Conservation (phyloP, 2,113 vertebrate species). For the Conger conger region DNA sequence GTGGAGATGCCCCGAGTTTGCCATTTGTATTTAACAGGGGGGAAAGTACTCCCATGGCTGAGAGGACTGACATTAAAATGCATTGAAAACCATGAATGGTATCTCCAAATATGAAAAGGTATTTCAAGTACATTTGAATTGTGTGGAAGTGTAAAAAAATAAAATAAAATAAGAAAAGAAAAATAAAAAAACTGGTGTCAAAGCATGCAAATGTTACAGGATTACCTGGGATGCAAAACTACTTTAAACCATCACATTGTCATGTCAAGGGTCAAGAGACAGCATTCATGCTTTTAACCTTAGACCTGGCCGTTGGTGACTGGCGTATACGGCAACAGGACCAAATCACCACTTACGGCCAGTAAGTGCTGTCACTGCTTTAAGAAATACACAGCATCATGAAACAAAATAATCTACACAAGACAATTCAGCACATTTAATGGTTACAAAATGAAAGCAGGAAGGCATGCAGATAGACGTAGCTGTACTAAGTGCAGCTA, state of each 20-base stretch:
- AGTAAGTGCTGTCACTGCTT: no score
- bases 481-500: constrained; percentile 6
- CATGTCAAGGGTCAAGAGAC: constrained; percentile 31
- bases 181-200: constrained; percentile 59
- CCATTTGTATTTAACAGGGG: constrained; percentile 15
- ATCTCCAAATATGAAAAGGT: constrained; percentile 47
- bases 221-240: constrained; percentile 29
- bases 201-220: constrained; percentile 73
- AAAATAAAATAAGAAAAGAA: constrained; percentile 20
- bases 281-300: constrained; percentile 36
- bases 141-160: constrained; percentile 38
- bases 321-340: background rate
- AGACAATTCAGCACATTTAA: background rate
- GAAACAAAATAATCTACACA: constrained; percentile 6
- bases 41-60: constrained; percentile 19
- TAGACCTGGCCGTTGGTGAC: constrained; percentile 3
- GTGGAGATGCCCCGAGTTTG: constrained; percentile 82
- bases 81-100: constrained; percentile 23
- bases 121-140: constrained; percentile 52
- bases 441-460: background rate
- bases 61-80: constrained; percentile 26
- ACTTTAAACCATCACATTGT: constrained; percentile 19
- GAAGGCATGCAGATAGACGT: constrained; percentile 17
- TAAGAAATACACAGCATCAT: constrained; percentile 5
- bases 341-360: constrained; percentile 6